Percentiles rank a stretch among this genome's conserved stretches.
Conservation (phyloP, 2,888 invertebrate genomes). For the Mechanitis messenoides region DNA sequence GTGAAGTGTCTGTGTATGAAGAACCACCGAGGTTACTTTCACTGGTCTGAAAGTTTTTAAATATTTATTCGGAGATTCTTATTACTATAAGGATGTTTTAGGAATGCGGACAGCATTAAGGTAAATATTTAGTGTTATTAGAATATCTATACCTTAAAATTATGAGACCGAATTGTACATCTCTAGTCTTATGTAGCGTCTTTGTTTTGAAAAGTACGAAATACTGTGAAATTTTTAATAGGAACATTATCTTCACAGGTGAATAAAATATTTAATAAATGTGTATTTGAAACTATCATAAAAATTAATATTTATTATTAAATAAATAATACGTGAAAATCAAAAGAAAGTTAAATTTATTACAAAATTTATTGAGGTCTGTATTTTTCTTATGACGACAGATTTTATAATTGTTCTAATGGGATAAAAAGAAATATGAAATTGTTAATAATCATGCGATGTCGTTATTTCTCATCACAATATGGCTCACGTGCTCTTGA, state of each 20-base stretch:
- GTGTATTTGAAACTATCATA: neutral
- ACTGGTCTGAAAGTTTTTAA: slow-evolving; percentile 74
- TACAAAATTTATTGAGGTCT: neutral
- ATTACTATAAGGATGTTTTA: slow-evolving; percentile 44
- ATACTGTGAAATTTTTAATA: neutral
- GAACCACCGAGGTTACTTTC: slow-evolving; percentile 71
- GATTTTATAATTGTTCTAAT: neutral
- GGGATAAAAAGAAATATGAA: neutral
- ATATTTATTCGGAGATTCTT: slow-evolving; percentile 71
- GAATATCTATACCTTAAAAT: neutral
- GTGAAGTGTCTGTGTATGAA: slow-evolving; percentile 40
- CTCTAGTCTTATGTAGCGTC: neutral
- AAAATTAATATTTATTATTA: neutral
- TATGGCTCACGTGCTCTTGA: neutral
- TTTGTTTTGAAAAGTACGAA: neutral
- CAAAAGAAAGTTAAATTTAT: neutral
- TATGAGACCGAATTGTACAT: slow-evolving; percentile 10
- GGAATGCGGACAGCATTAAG: slow-evolving; percentile 46
- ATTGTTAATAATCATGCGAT: neutral
- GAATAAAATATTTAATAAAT: too few species aligned
- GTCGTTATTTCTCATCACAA: slow-evolving; percentile 3
- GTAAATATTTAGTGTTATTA: slow-evolving; percentile 41
- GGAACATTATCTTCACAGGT: neutral
- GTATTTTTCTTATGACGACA: neutral
- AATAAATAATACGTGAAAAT: neutral